Evolutionary conservation across 2,113 vertebrate genomes (phyloP).

Genomic region (Melanocharis versteri): DNA sequence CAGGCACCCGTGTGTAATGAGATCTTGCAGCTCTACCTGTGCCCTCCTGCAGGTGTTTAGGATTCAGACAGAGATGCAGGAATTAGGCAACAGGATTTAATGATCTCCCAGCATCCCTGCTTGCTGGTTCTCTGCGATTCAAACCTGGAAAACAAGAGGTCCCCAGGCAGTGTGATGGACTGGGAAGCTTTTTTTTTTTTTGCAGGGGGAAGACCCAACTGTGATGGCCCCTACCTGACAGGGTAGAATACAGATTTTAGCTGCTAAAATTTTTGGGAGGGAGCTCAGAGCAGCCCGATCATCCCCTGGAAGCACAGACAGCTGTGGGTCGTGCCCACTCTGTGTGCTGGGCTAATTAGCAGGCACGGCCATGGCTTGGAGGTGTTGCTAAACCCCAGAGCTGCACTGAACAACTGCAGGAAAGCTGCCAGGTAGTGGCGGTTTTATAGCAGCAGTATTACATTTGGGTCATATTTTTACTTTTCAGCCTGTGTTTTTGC

Average conservation of each 20-base stretch:
- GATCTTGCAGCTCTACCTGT: neutral
- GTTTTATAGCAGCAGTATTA: neutral
- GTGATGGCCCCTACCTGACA: rapidly evolving
- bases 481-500: neutral
- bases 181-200: neutral
- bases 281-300: neutral
- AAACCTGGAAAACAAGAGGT: neutral
- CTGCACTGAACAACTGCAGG: neutral
- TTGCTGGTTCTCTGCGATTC: neutral
- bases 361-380: neutral
- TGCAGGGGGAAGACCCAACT: rapidly evolving
- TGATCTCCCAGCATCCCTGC: neutral
- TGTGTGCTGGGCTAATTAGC: neutral
- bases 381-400: neutral
- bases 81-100: neutral
- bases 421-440: neutral
- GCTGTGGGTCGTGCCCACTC: neutral
- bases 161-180: neutral
- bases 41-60: neutral
- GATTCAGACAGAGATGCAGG: neutral
- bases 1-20: neutral
- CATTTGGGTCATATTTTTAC: neutral
- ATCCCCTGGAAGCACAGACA: neutral
- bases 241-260: neutral
- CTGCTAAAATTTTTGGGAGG: neutral